These are phyloP conservation scores for Spinus pinus DNA, from an alignment of 2,797 vertebrate genomes.

Conservation along the genomic window DNA sequence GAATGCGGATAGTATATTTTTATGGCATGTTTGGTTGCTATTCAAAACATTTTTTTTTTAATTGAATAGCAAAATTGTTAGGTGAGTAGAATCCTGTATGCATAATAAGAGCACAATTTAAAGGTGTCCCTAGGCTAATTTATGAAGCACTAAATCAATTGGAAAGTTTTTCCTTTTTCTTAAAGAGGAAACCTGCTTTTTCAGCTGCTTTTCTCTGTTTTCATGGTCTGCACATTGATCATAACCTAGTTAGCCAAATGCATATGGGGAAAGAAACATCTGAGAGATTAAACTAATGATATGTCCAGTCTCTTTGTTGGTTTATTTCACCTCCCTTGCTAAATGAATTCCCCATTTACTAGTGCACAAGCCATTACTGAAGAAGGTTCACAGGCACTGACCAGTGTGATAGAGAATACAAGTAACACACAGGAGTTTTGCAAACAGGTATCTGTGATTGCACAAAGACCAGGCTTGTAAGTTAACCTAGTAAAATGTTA, in stretches of 20 bases:
- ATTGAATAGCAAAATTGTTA: slow-evolving; percentile 74
- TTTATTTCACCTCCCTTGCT: neutral
- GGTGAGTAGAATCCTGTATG: slow-evolving; percentile 72
- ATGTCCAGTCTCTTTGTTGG: neutral
- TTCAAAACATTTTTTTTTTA: slow-evolving; percentile 70
- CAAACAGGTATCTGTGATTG: neutral
- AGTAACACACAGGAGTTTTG: neutral
- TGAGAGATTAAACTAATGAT: neutral
- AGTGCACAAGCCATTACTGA: slow-evolving; percentile 28
- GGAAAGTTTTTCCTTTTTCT: slow-evolving; percentile 55
- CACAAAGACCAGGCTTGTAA: neutral
- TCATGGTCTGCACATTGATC: slow-evolving; percentile 31
- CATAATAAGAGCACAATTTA: slow-evolving; percentile 74
- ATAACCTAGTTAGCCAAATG: slow-evolving; percentile 14
- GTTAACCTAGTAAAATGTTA: neutral
- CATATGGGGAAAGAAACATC: slow-evolving; percentile 28
- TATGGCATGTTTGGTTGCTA: slow-evolving; percentile 60
- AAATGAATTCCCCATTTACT: slow-evolving; percentile 27
- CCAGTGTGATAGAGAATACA: neutral
- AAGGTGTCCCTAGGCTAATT: slow-evolving; percentile 74
- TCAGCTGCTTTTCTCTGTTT: slow-evolving; percentile 54
- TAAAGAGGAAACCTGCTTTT: slow-evolving; percentile 60
- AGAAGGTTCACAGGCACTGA: neutral
- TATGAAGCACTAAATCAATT: slow-evolving; percentile 72
- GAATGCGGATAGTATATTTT: slow-evolving; percentile 33